Percentiles rank a stretch among this genome's conserved stretches.
phyloP scores from a whole-genome alignment of 2,888 invertebrate genomes.

The Andrena hattorfiana region DNA sequence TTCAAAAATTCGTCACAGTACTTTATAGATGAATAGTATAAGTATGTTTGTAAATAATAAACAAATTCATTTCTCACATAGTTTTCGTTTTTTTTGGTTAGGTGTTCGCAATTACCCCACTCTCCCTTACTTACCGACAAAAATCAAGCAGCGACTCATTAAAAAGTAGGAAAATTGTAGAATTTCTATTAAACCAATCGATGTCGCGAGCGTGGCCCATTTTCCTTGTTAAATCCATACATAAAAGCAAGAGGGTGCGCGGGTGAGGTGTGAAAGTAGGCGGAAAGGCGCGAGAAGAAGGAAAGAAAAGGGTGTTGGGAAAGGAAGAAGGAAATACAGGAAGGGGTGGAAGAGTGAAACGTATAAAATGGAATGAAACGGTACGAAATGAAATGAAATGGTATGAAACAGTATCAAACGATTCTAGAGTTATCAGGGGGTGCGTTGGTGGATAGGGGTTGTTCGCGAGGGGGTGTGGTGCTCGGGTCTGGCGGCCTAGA shows the following conservation, averaged over 20 bases:
- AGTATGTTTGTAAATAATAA: no score
- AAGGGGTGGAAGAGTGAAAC: conserved; percentile 16
- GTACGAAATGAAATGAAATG: no score
- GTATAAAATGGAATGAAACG: conserved; percentile 1
- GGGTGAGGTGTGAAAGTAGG: not conserved
- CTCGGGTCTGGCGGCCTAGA: conserved; percentile 57
- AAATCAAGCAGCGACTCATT: no score
- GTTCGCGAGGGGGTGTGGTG: conserved; percentile 25
- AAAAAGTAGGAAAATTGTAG: no score
- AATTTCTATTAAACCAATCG: no score
- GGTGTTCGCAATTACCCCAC: no score
- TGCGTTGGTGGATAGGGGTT: not conserved
- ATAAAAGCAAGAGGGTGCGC: not conserved
- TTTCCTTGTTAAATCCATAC: not conserved
- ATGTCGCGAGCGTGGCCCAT: not conserved
- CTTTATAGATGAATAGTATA: no score
- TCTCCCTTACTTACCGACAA: no score
- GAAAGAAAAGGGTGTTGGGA: not conserved
- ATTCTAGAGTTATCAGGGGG: conserved; percentile 4
- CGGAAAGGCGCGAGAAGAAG: not conserved
- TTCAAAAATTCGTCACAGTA: no score
- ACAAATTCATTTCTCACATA: no score
- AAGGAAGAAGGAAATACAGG: not conserved
- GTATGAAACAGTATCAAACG: not conserved
- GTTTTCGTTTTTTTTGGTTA: no score